Evolutionary conservation across 2,113 vertebrate genomes (phyloP), one percentile per base, ranked within the genome.

Genomic region (Otus sunia): DNA sequence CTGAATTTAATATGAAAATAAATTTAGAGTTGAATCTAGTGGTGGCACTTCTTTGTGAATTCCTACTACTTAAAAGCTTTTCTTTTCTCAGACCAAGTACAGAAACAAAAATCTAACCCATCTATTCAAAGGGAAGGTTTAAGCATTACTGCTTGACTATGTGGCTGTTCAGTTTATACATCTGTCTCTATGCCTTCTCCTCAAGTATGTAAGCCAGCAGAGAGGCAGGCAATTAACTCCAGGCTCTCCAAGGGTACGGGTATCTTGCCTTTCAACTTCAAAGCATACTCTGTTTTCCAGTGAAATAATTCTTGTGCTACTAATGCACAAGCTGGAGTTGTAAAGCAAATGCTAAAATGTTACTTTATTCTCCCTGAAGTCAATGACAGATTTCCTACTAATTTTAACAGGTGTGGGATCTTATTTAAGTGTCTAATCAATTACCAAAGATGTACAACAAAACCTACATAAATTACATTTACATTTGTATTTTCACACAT

Each of bases 401-500:
- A 41, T 79, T 72, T 73, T 73, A 82, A 16, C 25, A 62, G 22
- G 4, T 68, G 14, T 36, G 67, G 32, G 62, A 62, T 63, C 69
- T n/a, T 53, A 49, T 19, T 68, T 36, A 19, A 60, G 41, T 9
- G 9, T 60, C 68, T 73, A 55, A 69, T 69, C 39, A 49, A 21
- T 68, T 62, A 53, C n/a, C 58, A 62, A 68, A 92, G 56, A 37
- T 15, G 22, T 50, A 93, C 62, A 94, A 75, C 26, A 90, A 91
- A 81, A 36, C 39, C 59, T 64, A 76, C 37, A 64, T 11, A 62
- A 89, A 39, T 94, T 50, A 81, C 18, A 10, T 53, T 90, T 68
- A 79, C 30, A 79, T 63, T 94, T 79, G 52, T 68, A 39, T 78
- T 64, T 92, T 85, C 86, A 87, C 73, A 85, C 59, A 41, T 85